Evolutionary conservation across 2,113 vertebrate species (phyloP).

Genomic region (Archocentrus centrarchus): DNA sequence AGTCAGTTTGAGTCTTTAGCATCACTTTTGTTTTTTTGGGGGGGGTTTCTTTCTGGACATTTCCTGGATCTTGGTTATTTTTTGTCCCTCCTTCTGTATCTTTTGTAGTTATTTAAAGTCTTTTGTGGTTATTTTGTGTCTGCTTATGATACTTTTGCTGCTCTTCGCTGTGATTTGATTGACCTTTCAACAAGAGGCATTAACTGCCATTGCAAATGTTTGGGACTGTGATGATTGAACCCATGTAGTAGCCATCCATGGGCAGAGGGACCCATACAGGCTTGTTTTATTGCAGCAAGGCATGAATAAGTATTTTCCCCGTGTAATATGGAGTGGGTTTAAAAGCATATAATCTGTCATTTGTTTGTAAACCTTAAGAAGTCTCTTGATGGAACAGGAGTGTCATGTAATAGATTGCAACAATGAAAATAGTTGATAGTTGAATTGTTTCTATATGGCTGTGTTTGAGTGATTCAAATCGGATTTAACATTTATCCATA

Average conservation of each 20-base stretch:
- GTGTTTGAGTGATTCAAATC: constrained; percentile 31
- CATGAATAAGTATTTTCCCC: background rate
- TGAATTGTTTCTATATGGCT: background rate
- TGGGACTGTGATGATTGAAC: background rate
- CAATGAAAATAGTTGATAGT: background rate
- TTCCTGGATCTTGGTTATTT: background rate
- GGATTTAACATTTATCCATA: constrained; percentile 62
- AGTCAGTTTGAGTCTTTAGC: background rate
- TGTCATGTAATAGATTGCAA: background rate
- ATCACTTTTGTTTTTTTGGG: background rate
- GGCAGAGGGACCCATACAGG: background rate
- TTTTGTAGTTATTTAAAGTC: too few relatives aligned
- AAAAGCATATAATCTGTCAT: background rate
- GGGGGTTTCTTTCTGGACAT: background rate
- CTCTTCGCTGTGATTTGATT: background rate
- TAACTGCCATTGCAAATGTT: background rate
- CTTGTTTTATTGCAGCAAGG: background rate
- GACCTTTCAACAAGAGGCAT: background rate
- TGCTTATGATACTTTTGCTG: background rate
- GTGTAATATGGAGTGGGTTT: background rate
- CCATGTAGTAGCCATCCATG: background rate
- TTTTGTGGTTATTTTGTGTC: constrained; percentile 1
- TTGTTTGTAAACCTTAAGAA: background rate
- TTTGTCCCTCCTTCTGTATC: background rate
- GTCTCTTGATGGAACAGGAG: background rate